Evolutionary conservation across 2,797 vertebrate species (phyloP).

Genomic region (Meda fulgida): DNA sequence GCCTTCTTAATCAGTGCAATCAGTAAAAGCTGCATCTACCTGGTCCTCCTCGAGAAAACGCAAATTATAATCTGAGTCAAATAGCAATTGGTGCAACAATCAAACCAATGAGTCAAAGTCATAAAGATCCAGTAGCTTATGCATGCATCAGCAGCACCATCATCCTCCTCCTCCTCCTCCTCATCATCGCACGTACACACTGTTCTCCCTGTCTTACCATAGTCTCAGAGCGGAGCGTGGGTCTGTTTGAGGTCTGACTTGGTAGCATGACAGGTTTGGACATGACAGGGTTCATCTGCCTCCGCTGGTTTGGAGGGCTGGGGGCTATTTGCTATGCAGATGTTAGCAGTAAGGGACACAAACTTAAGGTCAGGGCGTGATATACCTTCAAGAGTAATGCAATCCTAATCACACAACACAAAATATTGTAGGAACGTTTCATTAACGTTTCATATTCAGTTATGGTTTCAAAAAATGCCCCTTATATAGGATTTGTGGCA

Average conservation of each 20-base stretch:
- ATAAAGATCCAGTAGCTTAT: background rate
- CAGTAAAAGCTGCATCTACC: background rate
- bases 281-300: conserved; percentile 85
- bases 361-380: conserved; percentile 10
- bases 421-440: background rate
- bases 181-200: background rate
- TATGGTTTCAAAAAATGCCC: background rate
- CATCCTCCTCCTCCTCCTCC: no score
- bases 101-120: background rate
- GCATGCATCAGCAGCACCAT: background rate
- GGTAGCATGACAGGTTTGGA: conserved; percentile 97
- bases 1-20: conserved; percentile 27
- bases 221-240: conserved; percentile 85
- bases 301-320: conserved; percentile 89
- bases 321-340: conserved; percentile 89
- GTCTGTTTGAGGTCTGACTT: conserved; percentile 82
- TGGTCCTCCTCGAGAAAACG: conserved; percentile 4
- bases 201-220: conserved; percentile 82
- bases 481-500: background rate
- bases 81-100: conserved; percentile 11
- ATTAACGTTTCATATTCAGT: background rate
- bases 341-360: conserved; percentile 51
- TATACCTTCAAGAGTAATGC: background rate
- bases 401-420: conserved; percentile 20
- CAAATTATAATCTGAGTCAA: conserved; percentile 22